Conservation (phyloP, 2,113 vertebrate species). For the Callorhinus ursinus region DNA sequence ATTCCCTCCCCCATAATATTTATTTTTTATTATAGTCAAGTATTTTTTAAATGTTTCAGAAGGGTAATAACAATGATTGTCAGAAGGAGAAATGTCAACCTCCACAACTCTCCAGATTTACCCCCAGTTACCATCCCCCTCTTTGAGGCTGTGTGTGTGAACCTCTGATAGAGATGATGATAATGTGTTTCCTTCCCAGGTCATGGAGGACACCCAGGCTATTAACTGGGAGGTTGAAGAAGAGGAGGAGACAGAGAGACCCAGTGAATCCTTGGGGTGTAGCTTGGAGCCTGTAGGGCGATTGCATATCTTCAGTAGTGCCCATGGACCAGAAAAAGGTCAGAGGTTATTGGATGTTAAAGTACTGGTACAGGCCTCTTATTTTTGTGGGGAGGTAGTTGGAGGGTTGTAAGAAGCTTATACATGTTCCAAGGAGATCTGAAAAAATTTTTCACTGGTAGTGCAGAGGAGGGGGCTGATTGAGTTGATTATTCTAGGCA, state of each 20-base stretch:
- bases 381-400: neutral
- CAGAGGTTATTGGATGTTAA: constrained; percentile 21
- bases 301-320: constrained; percentile 78
- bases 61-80: neutral
- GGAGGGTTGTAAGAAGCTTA: neutral
- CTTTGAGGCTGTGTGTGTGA: neutral
- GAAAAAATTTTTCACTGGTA: neutral
- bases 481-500: neutral
- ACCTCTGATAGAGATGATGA: neutral
- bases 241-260: constrained; percentile 57
- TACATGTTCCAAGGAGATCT: neutral
- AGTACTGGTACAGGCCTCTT: neutral
- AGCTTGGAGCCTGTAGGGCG: constrained; percentile 68
- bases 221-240: constrained; percentile 73
- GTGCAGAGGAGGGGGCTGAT: neutral
- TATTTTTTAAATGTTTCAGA: neutral
- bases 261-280: neutral
- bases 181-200: constrained; percentile 58
- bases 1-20: neutral
- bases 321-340: constrained; percentile 83
- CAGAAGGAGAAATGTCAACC: neutral
- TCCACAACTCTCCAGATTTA: neutral
- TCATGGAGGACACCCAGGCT: constrained; percentile 83
- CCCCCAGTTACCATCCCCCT: neutral
- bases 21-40: neutral